These are phyloP conservation scores for Palaemon carinicauda DNA, from an alignment of 1,140 invertebrate genomes.

Conservation along the genomic window DNA sequence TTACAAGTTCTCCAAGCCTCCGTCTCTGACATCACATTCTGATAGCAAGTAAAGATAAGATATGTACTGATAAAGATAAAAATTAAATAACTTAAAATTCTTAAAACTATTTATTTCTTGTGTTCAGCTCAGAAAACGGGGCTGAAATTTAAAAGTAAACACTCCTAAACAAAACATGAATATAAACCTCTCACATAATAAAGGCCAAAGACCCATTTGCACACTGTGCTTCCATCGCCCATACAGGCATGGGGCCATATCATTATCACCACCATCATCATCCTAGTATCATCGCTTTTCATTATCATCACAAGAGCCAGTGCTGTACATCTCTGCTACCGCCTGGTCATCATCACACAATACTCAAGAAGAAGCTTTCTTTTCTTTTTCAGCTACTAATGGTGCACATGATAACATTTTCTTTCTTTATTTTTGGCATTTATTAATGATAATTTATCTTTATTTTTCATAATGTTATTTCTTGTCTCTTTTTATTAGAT, in stretches of 20 bases:
- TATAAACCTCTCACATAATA: too few relatives aligned
- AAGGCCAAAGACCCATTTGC: not conserved
- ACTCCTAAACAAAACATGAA: too few relatives aligned
- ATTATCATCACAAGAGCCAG: not conserved
- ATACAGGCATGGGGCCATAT: not conserved
- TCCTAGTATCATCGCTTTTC: not conserved
- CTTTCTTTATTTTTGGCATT: not conserved
- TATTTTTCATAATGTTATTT: constrained; percentile 1
- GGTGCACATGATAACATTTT: constrained; percentile 1
- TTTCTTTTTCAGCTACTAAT: constrained; percentile 37
- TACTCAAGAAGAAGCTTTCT: not conserved
- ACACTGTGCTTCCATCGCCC: not conserved
- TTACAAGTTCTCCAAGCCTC: too few relatives aligned
- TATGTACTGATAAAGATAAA: too few relatives aligned
- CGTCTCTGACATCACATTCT: too few relatives aligned
- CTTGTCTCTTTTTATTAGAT: not conserved
- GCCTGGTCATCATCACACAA: not conserved
- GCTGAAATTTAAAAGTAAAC: too few relatives aligned
- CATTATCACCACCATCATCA: not conserved
- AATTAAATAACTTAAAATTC: too few relatives aligned
- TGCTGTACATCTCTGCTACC: not conserved
- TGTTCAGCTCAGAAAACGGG: too few relatives aligned
- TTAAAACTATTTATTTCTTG: too few relatives aligned
- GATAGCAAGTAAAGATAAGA: too few relatives aligned
- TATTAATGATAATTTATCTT: not conserved